Evolutionary conservation across 64 coral and sea anemone genomes (phyloP), one percentile per base, ranked within the genome.

Genomic region (Trachythela sp.): DNA sequence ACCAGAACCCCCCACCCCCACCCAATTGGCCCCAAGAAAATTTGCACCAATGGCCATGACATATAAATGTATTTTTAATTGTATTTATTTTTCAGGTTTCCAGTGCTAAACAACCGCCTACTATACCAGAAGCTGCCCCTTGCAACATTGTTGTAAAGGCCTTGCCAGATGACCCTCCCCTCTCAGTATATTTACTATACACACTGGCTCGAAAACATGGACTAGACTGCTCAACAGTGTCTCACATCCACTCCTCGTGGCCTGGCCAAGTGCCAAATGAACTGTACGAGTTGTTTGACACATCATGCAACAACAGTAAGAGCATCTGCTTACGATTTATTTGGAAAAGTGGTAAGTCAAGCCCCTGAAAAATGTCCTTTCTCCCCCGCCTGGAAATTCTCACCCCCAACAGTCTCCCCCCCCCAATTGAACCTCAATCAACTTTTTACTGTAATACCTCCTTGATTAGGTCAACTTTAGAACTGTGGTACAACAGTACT

Each of bases 311-410:
- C 50, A 88, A 91, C 70, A 20, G 86, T 49, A 88, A 91, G 40
- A 92, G 85, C 38, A 41, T 94, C 71, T 80, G 33, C 37, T 0
- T 80, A 14, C 8, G 75, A 80, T 35, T 80, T 39, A 84, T 99
- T 0, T 99, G 96, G 96, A 99, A 95, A 95, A 92, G 91, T 85
- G 91, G 96, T 99, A 24, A 87, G 89, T 83, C 22, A n/a, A n/a
- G 0, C 13, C 8, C 20, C 24, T n/a, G 26, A 11, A 52, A 52
- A 11, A 52, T 52, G 13, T 8, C 49, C 20, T 52, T n/a, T n/a
- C n/a, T n/a, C n/a, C n/a, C n/a, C n/a, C n/a, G n/a, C n/a, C n/a
- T n/a, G n/a, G n/a, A n/a, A n/a, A n/a, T n/a, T n/a, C n/a, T n/a
- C n/a, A n/a, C n/a, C n/a, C n/a, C n/a, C n/a, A n/a, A n/a, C n/a